phyloP scores from a whole-genome alignment of 2,797 vertebrate genomes.

The Kryptolebias ocellatus region DNA sequence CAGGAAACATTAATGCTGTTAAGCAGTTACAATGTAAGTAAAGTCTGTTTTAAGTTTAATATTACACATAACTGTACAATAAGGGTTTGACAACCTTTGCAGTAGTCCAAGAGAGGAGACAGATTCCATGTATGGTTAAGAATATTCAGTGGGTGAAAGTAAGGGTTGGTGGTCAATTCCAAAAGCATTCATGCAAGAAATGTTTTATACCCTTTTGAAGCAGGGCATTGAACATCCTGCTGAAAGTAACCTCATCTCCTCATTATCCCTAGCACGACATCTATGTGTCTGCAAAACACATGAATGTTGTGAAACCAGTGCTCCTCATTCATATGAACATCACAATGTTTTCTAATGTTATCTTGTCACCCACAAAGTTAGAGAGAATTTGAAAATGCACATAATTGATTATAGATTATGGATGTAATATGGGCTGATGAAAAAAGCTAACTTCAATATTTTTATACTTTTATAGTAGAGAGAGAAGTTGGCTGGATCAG shows the following conservation, averaged over 20 bases:
- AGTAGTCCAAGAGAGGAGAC: too few relatives aligned
- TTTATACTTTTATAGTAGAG: conserved; percentile 5
- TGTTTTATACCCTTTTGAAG: too few relatives aligned
- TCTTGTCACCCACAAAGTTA: not conserved
- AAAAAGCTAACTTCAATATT: not conserved
- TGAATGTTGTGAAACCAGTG: too few relatives aligned
- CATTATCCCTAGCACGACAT: not conserved
- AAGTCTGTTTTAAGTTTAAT: not conserved
- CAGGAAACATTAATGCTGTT: too few relatives aligned
- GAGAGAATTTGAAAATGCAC: not conserved
- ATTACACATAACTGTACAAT: not conserved
- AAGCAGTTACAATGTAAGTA: too few relatives aligned
- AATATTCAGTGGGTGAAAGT: too few relatives aligned
- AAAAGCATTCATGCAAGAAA: too few relatives aligned
- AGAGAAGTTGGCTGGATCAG: conserved; percentile 27
- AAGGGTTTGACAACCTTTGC: too few relatives aligned
- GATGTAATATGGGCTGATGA: conserved; percentile 2
- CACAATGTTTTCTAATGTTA: not conserved
- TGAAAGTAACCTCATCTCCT: not conserved
- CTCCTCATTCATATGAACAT: not conserved
- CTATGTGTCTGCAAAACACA: too few relatives aligned
- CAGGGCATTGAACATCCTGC: not conserved
- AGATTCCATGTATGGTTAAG: too few relatives aligned
- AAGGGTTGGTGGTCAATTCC: too few relatives aligned
- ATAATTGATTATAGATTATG: too few relatives aligned